These are phyloP conservation scores for Dicerorhinus sumatrensis DNA, from an alignment of 2,113 vertebrate genomes.

Conservation along the genomic window DNA sequence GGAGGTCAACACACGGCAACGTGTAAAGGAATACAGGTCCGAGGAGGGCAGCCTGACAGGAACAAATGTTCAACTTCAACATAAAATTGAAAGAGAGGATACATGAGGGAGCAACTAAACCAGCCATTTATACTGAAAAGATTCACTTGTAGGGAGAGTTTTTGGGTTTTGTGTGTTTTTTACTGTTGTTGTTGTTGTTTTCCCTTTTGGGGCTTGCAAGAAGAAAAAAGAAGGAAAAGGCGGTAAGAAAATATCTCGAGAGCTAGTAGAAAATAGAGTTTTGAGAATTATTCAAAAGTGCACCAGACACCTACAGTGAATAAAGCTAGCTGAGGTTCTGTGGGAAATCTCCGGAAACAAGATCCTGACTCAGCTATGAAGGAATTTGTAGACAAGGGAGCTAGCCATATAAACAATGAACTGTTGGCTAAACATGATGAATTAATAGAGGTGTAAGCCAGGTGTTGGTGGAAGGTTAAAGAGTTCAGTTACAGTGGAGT, in stretches of 20 bases:
- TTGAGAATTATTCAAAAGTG: not conserved
- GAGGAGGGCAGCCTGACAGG: not conserved
- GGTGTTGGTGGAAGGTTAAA: not conserved
- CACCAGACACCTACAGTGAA: rapidly evolving
- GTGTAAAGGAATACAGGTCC: rapidly evolving
- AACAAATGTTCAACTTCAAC: not conserved
- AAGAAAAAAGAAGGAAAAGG: not conserved
- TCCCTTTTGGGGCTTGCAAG: not conserved
- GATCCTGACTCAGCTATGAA: rapidly evolving
- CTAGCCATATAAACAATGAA: too few species aligned
- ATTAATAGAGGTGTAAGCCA: not conserved
- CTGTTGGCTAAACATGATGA: not conserved
- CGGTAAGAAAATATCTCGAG: not conserved
- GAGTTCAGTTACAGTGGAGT: not conserved
- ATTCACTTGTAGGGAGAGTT: not conserved
- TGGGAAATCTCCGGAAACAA: not conserved
- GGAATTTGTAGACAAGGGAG: not conserved
- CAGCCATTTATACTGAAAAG: not conserved
- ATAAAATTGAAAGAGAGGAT: not conserved
- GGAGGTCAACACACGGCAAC: rapidly evolving
- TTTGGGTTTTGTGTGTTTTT: not conserved
- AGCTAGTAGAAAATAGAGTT: not conserved
- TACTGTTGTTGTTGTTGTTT: not conserved
- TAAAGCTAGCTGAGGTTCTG: not conserved
- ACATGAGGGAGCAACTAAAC: rapidly evolving